Evolutionary conservation across 2,113 vertebrate genomes (phyloP).

Genomic region (Cyphomyrus plagiostoma): DNA sequence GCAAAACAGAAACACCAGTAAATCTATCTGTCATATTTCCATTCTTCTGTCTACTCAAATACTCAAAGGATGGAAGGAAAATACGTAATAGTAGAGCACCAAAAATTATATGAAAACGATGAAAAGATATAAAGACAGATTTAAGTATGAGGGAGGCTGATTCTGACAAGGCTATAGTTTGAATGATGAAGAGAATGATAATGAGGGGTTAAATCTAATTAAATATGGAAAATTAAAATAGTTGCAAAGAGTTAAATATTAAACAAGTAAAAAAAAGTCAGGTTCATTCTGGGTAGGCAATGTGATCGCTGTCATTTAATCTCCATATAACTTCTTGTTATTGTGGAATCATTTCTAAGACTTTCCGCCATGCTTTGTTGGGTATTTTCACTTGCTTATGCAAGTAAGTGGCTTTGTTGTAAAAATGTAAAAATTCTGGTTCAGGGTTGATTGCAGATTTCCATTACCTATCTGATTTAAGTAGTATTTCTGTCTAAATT

Average conservation of each 20-base stretch:
- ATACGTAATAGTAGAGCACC: neutral
- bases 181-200: neutral
- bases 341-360: neutral
- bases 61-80: neutral
- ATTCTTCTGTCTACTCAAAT: neutral
- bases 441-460: neutral
- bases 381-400: neutral
- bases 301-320: neutral
- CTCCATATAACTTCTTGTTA: neutral
- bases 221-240: neutral
- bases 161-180: neutral
- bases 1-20: neutral
- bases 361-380: neutral
- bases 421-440: neutral
- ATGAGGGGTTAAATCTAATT: neutral
- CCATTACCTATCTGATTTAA: neutral
- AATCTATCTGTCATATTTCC: neutral
- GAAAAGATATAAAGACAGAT: neutral
- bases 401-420: neutral
- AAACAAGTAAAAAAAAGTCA: constrained; percentile 1
- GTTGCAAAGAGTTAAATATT: neutral
- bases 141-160: neutral
- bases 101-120: neutral
- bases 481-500: neutral
- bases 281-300: neutral